Base-by-base conservation (phyloP, 2,888 invertebrate species). In the Agrilus biguttatus region DNA sequence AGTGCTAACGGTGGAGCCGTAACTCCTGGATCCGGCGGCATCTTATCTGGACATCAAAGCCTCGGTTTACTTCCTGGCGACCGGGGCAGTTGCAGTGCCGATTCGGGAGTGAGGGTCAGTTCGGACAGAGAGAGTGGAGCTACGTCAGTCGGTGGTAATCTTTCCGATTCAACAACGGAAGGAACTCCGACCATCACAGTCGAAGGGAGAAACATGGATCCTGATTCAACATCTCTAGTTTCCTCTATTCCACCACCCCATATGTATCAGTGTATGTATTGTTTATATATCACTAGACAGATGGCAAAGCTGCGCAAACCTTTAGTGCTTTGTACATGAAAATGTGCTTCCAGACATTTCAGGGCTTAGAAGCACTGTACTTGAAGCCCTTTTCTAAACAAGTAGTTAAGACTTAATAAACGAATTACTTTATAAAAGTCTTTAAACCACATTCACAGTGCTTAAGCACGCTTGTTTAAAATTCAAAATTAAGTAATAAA, bases 81-180 rank as follows among this genome's bases (percentile, higher is more conserved):
- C 61, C 71, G 87, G 36, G 86, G 86, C 48, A 86, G 86, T 56
- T 86, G 86, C 68, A 86, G 86, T 56, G 87, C 87, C 12, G 89
- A 89, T 63, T 87, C 87, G 19, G 88, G 87, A 5, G 82, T 88
- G 14, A 73, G 88, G 56, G 80, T 84, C 59, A 85, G 83, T 64
- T 87, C 87, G 55, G 89, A 89, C 61, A 68, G 81, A 32, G 82
- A 83, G 56, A 81, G 80, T 54, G 83, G 83, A 12, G 85, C 85
- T 3, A 85, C 86, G 39, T 84, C 83, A 47, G 83, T 84, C 54
- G 84, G 87, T 28, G 83, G 83, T n/a, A 83, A 83, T 64, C 68
- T 84, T 37, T 83, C 82, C 0, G 84, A 84, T 63, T 83, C 83
- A 5, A 83, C 83, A 13, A 83, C 82, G 13, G 83, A 83, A 58